A percentile compares a stretch with the other conserved stretches of the same genome.
These are phyloP conservation scores for Hemitrygon akajei DNA, from an alignment of 2,797 vertebrate genomes.

Conservation along the genomic window DNA sequence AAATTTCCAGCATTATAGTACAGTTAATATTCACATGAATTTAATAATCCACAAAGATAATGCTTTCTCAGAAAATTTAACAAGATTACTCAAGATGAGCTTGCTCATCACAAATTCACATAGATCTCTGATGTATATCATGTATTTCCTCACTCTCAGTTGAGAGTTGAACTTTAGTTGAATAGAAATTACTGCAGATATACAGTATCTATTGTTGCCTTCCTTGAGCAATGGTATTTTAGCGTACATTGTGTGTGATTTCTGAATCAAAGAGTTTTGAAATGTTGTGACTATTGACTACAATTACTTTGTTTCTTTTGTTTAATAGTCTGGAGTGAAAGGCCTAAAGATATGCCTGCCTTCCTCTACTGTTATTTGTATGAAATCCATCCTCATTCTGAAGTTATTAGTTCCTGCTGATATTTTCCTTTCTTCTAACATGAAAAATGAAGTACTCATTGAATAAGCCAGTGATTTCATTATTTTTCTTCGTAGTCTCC, in stretches of 20 bases:
- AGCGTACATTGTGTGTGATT: not conserved
- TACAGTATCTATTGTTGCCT: not conserved
- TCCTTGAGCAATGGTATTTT: not conserved
- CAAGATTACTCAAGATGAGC: not conserved
- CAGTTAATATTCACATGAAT: not conserved
- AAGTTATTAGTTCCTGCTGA: not conserved
- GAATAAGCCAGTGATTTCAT: not conserved
- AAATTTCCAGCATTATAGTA: not conserved
- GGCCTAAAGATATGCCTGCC: not conserved
- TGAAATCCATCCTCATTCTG: not conserved
- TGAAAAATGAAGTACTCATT: not conserved
- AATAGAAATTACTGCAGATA: not conserved
- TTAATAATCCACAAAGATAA: not conserved
- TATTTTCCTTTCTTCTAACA: not conserved
- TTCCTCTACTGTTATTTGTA: not conserved
- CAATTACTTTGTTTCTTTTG: not conserved
- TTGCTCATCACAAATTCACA: not conserved
- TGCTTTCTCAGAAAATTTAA: not conserved
- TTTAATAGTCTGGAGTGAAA: not conserved
- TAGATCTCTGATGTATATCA: not conserved
- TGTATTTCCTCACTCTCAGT: not conserved
- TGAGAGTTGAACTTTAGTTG: not conserved
- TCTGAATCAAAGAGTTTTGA: conserved; percentile 7
- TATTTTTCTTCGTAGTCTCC: not conserved
- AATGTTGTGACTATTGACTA: not conserved